Conservation (phyloP, 2,888 invertebrate species). For the Calameuta pallipes region DNA sequence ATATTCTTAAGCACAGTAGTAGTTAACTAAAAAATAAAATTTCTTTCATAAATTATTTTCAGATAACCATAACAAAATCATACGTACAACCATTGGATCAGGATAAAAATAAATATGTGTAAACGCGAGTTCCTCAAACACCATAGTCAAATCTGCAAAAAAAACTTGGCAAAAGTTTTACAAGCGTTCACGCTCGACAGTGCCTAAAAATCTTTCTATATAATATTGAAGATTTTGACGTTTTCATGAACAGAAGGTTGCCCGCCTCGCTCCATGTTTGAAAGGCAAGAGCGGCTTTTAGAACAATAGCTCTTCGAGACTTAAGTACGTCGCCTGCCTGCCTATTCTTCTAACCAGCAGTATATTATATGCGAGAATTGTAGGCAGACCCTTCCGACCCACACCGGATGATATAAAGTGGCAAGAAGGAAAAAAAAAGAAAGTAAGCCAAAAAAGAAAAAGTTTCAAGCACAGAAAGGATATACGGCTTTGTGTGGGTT, state of each 20-base stretch:
- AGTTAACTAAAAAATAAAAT: not conserved
- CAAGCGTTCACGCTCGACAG: not conserved
- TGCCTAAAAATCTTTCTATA: not conserved
- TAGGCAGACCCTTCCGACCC: constrained; percentile 29
- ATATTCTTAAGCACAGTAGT: not conserved
- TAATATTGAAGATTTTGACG: not conserved
- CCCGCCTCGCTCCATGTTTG: not conserved
- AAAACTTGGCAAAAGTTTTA: not conserved
- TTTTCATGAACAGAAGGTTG: constrained; percentile 1
- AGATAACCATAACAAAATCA: not conserved
- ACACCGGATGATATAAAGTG: constrained; percentile 36
- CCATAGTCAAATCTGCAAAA: not conserved
- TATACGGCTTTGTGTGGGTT: not conserved
- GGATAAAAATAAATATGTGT: not conserved
- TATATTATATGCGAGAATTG: constrained; percentile 26
- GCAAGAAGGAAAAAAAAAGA: constrained; percentile 18
- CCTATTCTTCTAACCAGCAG: constrained; percentile 47
- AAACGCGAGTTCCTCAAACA: not conserved
- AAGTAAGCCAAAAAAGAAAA: not conserved
- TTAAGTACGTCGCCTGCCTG: constrained; percentile 35
- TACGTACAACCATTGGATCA: not conserved
- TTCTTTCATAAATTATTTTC: not conserved
- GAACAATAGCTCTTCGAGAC: constrained; percentile 45
- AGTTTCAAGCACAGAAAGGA: not conserved
- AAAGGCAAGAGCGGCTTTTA: constrained; percentile 40